Base-by-base conservation (phyloP, 2,113 vertebrate genomes). In the Dipodomys spectabilis region DNA sequence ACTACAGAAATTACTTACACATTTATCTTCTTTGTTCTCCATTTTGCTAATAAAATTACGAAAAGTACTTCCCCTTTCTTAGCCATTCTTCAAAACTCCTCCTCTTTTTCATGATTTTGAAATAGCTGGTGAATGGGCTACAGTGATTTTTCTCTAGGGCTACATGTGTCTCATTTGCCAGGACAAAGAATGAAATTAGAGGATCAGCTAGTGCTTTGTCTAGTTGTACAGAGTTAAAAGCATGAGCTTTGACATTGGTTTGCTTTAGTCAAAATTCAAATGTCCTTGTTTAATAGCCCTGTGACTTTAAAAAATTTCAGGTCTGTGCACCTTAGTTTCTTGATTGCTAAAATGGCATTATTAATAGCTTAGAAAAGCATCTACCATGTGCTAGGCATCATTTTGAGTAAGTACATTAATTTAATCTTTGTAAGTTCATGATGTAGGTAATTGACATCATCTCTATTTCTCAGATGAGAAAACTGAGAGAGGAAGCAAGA, bases 381-480 rank as follows among this genome's bases (percentile, higher is more conserved):
- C 18, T 72, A 75, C 10, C 7, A 44, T 71, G 25, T 77, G 12
- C 12, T 45, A 85, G 35, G 20, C 13, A 79, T 28, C 25, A 78
- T 82, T 82, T 90, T 39, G 94, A 74, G 60, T 80, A 45, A 78
- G 73, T 80, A 68, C 39, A 82, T 78, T 30, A 86, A 65, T 81
- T 94, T 93, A 88, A 87, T 82, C 81, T 80, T 92, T 32, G 45
- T 75, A 62, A 81, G 16, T 85, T 19, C 25, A 72, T 62, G 32
- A 85, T 60, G 22, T 90, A 64, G 23, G 44, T 84, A 79, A 67
- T 90, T 74, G 88, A 57, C 28, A 88, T 83, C 53, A 91, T 77
- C 19, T 62, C 69, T 44, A 86, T 88, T 86, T 93, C 75, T 91
- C 74, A 94, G 86, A 75, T 87, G 86, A 88, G 73, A 88, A 88